Evolutionary conservation across 2,113 vertebrate species (phyloP), one percentile per base, ranked within the genome.

Genomic region (Macquaria ambigua): DNA sequence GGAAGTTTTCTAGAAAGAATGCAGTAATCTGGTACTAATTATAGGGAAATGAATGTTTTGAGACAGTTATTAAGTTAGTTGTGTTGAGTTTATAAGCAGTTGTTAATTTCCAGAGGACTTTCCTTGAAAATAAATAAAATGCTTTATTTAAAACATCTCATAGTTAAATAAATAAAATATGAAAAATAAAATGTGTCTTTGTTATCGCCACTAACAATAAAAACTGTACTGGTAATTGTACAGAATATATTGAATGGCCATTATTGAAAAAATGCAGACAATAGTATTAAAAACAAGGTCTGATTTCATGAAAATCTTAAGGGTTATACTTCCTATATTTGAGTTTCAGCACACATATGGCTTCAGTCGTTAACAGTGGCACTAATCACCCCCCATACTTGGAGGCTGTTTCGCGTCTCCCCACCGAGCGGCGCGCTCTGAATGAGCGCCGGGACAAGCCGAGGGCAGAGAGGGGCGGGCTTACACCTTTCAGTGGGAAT

Each of bases 401-500:
- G 62, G 28, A 21, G 62, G 86, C 46, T 31, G 58, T 83, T 83
- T 46, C 25, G 6, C 28, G 39, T 70, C 5, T 63, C 18, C 70
- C 92, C 88, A 12, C 80, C 21, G 34, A 63, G 84, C 21, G 84
- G 90, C 87, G 93, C 89, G 78, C 80, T 90, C 62, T 63, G 55
- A 81, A 84, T 80, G 41, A 53, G 5, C 83, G 21, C 79, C 80
- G 39, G 78, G 85, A 87, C 52, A 25, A 34, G 81, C 83, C 82
- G 82, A 79, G 14, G 63, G 3, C 56, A 0, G n/a, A 31, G 67
- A 68, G 83, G 93, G 94, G 93, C 88, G 93, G 92, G 72, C 50
- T 62, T 92, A 52, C 80, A 92, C 87, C 89, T 93, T 93, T 90
- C 82, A 88, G 88, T 92, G 92, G 89, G 94, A 95, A 93, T 90